Conservation (phyloP, 53 echinoderm and acorn worm genomes). For the Hippasteria phrygiana region DNA sequence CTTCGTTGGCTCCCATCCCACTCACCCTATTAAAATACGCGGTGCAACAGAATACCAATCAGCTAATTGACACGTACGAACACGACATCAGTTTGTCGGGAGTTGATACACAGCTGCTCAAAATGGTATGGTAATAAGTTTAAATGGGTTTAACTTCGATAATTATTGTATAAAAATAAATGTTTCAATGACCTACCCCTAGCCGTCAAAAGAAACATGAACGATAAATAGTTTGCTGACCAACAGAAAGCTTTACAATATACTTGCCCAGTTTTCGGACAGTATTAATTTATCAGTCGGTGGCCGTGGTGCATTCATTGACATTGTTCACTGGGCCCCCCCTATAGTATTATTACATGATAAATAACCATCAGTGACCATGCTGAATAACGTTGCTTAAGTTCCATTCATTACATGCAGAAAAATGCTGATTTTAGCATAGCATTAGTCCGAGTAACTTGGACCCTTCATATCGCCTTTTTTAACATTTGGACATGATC, state of each 20-base stretch:
- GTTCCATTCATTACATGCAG: no score
- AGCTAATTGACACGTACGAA: not conserved
- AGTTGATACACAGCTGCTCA: not conserved
- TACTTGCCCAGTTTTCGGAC: constrained; percentile 10
- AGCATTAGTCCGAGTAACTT: no score
- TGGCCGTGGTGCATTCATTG: no score
- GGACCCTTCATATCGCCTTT: no score
- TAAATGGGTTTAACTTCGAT: not conserved
- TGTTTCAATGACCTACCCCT: not conserved
- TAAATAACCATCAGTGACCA: no score
- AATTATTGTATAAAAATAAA: not conserved
- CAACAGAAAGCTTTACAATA: not conserved
- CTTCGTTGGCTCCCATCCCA: not conserved
- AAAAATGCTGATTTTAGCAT: no score
- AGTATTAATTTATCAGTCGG: no score
- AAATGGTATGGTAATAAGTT: constrained; percentile 2
- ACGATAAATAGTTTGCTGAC: not conserved
- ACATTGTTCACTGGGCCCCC: not conserved
- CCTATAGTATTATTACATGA: no score
- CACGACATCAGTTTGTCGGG: not conserved
- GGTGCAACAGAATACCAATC: not conserved
- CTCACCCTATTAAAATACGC: not conserved
- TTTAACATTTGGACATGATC: no score
- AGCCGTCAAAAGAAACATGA: not conserved
- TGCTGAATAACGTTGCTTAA: no score